Base-by-base conservation (phyloP, 1,140 invertebrate genomes). In the Zaprionus capensis region DNA sequence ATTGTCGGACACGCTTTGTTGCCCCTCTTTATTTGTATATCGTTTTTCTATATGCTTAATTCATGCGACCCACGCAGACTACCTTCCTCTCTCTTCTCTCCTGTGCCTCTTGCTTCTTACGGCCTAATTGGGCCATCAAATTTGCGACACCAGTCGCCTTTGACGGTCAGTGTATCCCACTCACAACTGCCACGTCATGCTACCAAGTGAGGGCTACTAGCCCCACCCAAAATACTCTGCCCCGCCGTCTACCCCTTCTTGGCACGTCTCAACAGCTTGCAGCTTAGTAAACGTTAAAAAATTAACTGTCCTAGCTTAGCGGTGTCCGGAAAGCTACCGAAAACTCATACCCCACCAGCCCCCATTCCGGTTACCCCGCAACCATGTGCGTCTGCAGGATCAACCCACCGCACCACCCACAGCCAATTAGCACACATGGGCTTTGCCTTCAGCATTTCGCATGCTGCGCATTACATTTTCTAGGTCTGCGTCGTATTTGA, bases 381-480 rank as follows among this genome's bases (percentile, higher is more conserved):
- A 5, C 11, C 44, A 46, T 15, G 5, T 46, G 44, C 2, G 44
- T 17, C 17, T 46, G 44, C 7, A 34, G 31, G 44, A 46, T 46
- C 44, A 46, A 46, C 44, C 53, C 28, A 44, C 38, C 69, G 70
- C 59, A 44, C 65, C 72, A 62, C 57, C 78, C 41, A 46, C 41
- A 17, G 67, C 78, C 79, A 81, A 81, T 81, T 81, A 81, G 79
- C 72, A 80, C 78, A 81, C 78, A 75, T 67, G 77, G 65, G 61
- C 64, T 76, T 69, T 77, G 62, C 75, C 68, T 65, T 67, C 31
- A 44, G 74, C 72, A 70, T 78, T 76, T 58, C 65, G 75, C 62
- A 76, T 71, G 78, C 62, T 49, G 67, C 67, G 67, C 75, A 81
- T 81, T 81, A 81, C 76, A 81, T 81, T 81, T 81, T 67, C 78